Evolutionary conservation across 1,140 invertebrate genomes (phyloP).

Genomic region (Nixonia krombeini): DNA sequence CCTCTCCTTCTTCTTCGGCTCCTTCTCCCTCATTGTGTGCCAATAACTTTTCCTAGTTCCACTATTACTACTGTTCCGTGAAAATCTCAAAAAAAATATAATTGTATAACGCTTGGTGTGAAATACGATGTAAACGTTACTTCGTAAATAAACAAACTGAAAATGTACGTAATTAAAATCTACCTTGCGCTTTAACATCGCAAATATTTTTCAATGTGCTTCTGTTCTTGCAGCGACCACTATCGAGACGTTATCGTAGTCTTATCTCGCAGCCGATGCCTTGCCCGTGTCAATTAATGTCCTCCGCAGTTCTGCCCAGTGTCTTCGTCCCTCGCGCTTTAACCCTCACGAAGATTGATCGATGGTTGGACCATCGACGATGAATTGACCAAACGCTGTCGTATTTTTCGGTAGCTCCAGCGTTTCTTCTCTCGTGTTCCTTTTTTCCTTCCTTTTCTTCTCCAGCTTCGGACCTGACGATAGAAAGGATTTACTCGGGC

Average conservation of each 20-base stretch:
- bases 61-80: slow-evolving; percentile 16
- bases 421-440: neutral
- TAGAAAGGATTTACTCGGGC: no score
- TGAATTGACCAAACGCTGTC: slow-evolving; percentile 59
- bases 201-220: no score
- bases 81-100: no score
- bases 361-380: slow-evolving; percentile 55
- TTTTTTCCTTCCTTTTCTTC: neutral
- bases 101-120: no score
- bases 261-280: slow-evolving; percentile 32
- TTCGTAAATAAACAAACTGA: no score
- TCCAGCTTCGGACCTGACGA: no score
- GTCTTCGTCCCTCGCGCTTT: slow-evolving; percentile 41
- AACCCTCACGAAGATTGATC: slow-evolving; percentile 58
- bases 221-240: no score
- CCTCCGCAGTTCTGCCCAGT: slow-evolving; percentile 43
- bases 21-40: slow-evolving; percentile 36
- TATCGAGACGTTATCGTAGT: no score
- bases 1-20: slow-evolving; percentile 22
- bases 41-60: slow-evolving; percentile 25
- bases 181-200: no score
- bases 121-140: no score
- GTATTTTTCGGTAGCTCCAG: slow-evolving; percentile 56
- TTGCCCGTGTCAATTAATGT: slow-evolving; percentile 70
- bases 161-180: no score